Evolutionary conservation across 2,888 invertebrate genomes (phyloP).

Genomic region (Eupithecia subfuscata): DNA sequence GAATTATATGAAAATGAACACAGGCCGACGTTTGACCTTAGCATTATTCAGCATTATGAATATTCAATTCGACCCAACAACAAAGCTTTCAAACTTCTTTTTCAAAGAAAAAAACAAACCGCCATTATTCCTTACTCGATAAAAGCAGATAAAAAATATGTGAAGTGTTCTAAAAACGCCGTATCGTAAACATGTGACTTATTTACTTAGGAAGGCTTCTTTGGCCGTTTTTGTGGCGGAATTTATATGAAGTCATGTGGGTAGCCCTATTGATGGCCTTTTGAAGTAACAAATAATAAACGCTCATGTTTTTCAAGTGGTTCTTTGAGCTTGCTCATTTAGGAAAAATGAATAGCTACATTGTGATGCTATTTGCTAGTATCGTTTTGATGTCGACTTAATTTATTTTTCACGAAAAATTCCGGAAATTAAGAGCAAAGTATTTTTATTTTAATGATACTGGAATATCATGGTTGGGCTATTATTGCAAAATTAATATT

Average conservation of each 20-base stretch:
- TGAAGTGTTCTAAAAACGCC: constrained; percentile 55
- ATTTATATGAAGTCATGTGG: constrained; percentile 51
- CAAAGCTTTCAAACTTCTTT: constrained; percentile 53
- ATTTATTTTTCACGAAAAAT: constrained; percentile 28
- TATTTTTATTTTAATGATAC: constrained; percentile 12
- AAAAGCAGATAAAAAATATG: constrained; percentile 56
- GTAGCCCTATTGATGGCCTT: constrained; percentile 53
- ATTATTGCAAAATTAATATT: neutral
- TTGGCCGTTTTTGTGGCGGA: constrained; percentile 46
- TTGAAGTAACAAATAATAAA: constrained; percentile 62
- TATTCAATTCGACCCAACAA: constrained; percentile 55
- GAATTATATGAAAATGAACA: constrained; percentile 31
- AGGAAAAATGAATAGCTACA: constrained; percentile 37
- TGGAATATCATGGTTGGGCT: neutral
- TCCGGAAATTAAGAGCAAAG: neutral
- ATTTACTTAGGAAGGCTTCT: constrained; percentile 50
- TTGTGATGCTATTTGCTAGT: constrained; percentile 32
- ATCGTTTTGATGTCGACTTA: constrained; percentile 32
- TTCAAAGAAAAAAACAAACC: constrained; percentile 50
- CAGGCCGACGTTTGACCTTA: constrained; percentile 37
- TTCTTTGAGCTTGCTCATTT: constrained; percentile 59
- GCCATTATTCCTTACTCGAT: constrained; percentile 55
- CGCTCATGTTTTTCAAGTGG: constrained; percentile 58
- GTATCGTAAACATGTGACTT: constrained; percentile 55
- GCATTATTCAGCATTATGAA: constrained; percentile 54